phyloP scores from a whole-genome alignment of 1,140 invertebrate species.

The Diachasmimorpha longicaudata region DNA sequence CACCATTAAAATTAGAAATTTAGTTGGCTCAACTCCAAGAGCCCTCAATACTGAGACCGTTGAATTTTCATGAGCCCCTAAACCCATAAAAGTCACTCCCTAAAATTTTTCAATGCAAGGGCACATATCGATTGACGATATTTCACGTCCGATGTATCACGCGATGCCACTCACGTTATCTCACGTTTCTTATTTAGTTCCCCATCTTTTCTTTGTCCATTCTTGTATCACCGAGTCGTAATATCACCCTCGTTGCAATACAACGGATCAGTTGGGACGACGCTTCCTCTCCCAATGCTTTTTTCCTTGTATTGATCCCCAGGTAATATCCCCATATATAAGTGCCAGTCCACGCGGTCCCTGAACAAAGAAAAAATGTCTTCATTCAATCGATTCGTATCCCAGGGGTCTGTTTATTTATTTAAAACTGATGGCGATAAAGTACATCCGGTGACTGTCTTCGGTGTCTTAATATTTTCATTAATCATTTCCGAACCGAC shows the following conservation, averaged over 20 bases:
- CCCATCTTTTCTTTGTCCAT: not conserved
- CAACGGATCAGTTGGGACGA: not conserved
- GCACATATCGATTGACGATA: not conserved
- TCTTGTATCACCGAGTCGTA: no score
- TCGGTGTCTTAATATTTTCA: not conserved
- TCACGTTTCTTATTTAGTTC: not conserved
- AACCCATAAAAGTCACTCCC: not conserved
- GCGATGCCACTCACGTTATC: not conserved
- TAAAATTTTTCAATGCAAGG: not conserved
- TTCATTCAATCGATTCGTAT: not conserved
- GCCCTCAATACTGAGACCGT: not conserved
- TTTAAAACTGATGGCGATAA: not conserved
- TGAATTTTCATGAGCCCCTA: not conserved
- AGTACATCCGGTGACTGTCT: not conserved
- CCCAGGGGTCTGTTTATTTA: not conserved
- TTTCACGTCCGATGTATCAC: not conserved
- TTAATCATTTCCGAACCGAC: not conserved
- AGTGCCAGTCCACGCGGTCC: not conserved
- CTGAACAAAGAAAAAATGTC: not conserved
- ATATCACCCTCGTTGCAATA: not conserved
- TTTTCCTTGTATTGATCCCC: not conserved
- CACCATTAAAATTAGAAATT: no score
- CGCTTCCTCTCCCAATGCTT: not conserved
- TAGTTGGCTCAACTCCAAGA: not conserved
- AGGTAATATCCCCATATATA: not conserved